These are phyloP conservation scores for Epinephelus coioides DNA, from an alignment of 2,797 vertebrate species.

Conservation along the genomic window DNA sequence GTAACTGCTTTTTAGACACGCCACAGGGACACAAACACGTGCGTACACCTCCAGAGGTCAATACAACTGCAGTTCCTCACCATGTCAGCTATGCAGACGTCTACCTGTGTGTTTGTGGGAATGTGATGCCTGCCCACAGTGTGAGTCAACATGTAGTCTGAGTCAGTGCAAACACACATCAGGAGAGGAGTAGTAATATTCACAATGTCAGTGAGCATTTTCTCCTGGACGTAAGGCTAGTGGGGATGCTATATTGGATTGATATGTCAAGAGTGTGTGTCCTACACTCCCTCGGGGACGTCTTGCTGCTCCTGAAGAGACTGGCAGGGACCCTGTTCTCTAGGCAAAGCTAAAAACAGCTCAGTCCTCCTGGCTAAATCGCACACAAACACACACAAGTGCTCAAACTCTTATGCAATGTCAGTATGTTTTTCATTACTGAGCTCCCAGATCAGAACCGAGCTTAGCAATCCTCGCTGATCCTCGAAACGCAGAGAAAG, in stretches of 20 bases:
- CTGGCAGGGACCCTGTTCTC: slow-evolving; percentile 48
- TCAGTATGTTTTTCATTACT: slow-evolving; percentile 67
- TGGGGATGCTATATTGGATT: slow-evolving; percentile 3
- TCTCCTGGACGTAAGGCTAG: not conserved
- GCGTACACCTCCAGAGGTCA: slow-evolving; percentile 21
- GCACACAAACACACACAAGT: slow-evolving; percentile 29
- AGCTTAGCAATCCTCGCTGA: slow-evolving; percentile 61
- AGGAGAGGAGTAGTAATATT: slow-evolving; percentile 24
- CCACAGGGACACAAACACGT: not conserved
- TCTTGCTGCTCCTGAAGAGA: slow-evolving; percentile 42
- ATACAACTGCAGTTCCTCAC: slow-evolving; percentile 15
- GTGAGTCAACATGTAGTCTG: slow-evolving; percentile 29
- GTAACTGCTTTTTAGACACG: slow-evolving; percentile 4
- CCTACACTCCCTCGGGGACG: slow-evolving; percentile 21
- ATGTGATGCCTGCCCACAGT: slow-evolving; percentile 17
- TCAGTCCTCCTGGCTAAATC: slow-evolving; percentile 49
- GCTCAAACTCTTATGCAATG: slow-evolving; percentile 69
- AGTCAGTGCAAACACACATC: slow-evolving; percentile 24
- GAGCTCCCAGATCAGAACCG: slow-evolving; percentile 53
- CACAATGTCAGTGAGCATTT: slow-evolving; percentile 12
- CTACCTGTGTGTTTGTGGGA: slow-evolving; percentile 24
- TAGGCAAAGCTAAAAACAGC: slow-evolving; percentile 72
- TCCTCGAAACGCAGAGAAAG: slow-evolving; percentile 54
- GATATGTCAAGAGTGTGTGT: slow-evolving; percentile 15
- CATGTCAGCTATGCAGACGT: slow-evolving; percentile 15